Evolutionary conservation across 2,113 vertebrate species (phyloP).

Genomic region (Equus przewalskii): DNA sequence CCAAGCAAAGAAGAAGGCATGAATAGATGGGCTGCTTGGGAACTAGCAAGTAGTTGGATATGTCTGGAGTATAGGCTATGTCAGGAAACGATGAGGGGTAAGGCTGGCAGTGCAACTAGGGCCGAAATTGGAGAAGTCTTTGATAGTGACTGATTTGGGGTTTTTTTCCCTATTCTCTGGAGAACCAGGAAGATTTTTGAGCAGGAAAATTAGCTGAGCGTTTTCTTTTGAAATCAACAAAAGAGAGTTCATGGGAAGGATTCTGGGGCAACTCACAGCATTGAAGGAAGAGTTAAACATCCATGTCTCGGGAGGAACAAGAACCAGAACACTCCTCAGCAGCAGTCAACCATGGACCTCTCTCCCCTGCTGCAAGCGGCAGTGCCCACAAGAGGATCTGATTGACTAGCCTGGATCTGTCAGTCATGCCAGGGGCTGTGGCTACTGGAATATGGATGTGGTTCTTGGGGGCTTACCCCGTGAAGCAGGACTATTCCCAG

Average conservation of each 20-base stretch:
- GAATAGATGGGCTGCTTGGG: background rate
- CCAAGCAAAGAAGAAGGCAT: no score
- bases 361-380: background rate
- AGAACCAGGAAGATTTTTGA: conserved; percentile 21
- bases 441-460: background rate
- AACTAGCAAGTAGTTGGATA: background rate
- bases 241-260: background rate
- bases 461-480: background rate
- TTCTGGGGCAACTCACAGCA: background rate
- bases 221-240: conserved; percentile 8
- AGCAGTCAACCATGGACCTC: background rate
- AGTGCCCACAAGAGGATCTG: background rate
- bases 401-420: background rate
- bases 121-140: background rate
- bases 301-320: background rate
- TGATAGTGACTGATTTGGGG: background rate
- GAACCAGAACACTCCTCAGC: background rate
- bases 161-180: background rate
- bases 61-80: background rate
- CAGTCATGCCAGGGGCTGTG: background rate
- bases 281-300: background rate
- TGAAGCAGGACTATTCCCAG: background rate
- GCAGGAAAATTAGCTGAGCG: background rate
- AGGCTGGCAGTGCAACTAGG: background rate
- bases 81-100: background rate